phyloP scores from a whole-genome alignment of 2,888 invertebrate genomes.

The Stegophylla sp. region DNA sequence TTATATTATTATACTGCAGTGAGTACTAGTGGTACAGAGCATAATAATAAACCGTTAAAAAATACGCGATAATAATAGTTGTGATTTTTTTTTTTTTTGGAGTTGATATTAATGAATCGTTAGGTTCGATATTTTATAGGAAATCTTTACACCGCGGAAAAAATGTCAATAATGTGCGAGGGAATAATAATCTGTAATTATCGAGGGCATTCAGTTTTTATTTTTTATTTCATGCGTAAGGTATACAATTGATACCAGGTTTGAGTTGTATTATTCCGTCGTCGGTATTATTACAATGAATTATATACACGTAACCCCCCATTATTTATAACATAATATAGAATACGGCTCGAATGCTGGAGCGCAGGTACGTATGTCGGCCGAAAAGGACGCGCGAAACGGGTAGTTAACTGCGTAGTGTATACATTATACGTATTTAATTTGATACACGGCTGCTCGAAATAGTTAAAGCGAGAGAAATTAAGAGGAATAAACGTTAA shows the following conservation, averaged over 20 bases:
- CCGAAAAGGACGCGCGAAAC: neutral
- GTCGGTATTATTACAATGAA: neutral
- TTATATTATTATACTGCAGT: too few relatives aligned
- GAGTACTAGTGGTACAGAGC: neutral
- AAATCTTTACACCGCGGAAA: neutral
- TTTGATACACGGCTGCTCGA: neutral
- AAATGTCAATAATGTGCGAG: slow-evolving; percentile 4
- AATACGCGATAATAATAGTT: neutral
- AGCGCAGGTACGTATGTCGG: neutral
- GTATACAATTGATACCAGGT: neutral
- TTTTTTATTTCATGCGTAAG: neutral
- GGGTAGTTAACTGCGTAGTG: neutral
- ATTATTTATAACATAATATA: slow-evolving; percentile 7
- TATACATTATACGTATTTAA: too few relatives aligned
- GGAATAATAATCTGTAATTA: neutral
- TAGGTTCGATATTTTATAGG: neutral
- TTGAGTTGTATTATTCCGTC: neutral
- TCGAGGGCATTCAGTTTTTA: neutral
- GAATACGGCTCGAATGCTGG: neutral
- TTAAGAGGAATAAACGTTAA: neutral
- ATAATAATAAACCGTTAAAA: neutral
- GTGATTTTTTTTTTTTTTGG: neutral
- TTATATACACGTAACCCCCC: neutral
- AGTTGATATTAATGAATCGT: neutral
- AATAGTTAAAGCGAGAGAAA: neutral